Conservation (phyloP, 2,797 vertebrate species). For the Fistularia tabacaria region DNA sequence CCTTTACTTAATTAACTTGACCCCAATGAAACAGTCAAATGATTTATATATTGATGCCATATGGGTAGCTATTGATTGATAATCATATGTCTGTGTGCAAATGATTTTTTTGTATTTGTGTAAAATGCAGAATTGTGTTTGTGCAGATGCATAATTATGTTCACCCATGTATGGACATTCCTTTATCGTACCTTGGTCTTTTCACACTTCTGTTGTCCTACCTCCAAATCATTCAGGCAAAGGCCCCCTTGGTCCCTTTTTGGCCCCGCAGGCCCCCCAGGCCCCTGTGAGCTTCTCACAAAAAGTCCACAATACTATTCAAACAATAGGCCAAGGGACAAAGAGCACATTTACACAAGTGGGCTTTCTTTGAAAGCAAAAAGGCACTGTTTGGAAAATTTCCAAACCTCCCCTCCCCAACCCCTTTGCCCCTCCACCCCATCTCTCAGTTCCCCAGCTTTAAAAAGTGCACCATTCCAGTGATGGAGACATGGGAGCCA, state of each 20-base stretch:
- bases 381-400: slow-evolving; percentile 85
- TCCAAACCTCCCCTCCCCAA: slow-evolving; percentile 60
- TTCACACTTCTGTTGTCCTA: slow-evolving; percentile 35
- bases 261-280: slow-evolving; percentile 73
- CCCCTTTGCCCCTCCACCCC: slow-evolving; percentile 50
- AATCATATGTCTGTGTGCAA: slow-evolving; percentile 1
- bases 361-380: slow-evolving; percentile 85
- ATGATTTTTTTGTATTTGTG: background rate
- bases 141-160: slow-evolving; percentile 11
- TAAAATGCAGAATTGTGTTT: slow-evolving; percentile 5
- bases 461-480: slow-evolving; percentile 61
- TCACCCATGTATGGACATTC: slow-evolving; percentile 32
- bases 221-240: slow-evolving; percentile 62
- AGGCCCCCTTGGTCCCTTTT: slow-evolving; percentile 73
- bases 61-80: slow-evolving; percentile 2
- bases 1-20: slow-evolving; percentile 16
- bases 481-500: slow-evolving; percentile 75
- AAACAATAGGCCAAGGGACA: slow-evolving; percentile 87
- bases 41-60: background rate
- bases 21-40: background rate
- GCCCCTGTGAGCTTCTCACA: slow-evolving; percentile 77
- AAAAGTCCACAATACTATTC: slow-evolving; percentile 86
- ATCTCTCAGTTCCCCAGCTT: slow-evolving; percentile 52
- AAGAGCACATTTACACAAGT: slow-evolving; percentile 91
- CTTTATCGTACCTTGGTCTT: slow-evolving; percentile 53